Percentiles rank a stretch among this genome's conserved stretches.
Conservation (phyloP, 2,113 vertebrate species). For the Xenotilapia leptura region DNA sequence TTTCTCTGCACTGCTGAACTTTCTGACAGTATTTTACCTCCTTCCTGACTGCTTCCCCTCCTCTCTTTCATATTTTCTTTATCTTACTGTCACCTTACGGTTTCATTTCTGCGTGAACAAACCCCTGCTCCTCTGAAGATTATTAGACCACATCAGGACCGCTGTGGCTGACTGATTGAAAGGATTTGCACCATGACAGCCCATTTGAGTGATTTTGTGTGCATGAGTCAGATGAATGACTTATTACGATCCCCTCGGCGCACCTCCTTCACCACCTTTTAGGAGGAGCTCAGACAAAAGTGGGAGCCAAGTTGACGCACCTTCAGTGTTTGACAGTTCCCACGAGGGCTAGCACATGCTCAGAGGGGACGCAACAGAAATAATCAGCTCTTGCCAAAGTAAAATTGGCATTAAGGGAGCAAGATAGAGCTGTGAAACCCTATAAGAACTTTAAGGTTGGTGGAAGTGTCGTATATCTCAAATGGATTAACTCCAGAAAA, state of each 20-base stretch:
- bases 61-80: not conserved
- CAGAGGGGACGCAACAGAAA: not conserved
- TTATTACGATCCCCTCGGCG: not conserved
- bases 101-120: not conserved
- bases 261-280: not conserved
- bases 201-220: conserved; percentile 12
- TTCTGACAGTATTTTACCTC: not conserved
- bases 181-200: not conserved
- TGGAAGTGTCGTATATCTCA: not conserved
- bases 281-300: not conserved
- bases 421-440: not conserved
- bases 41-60: not conserved
- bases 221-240: conserved; percentile 2
- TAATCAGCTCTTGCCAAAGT: not conserved
- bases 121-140: not conserved
- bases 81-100: not conserved
- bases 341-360: not conserved
- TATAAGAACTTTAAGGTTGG: not conserved
- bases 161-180: not conserved
- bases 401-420: not conserved
- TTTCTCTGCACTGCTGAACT: not conserved
- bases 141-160: not conserved
- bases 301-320: not conserved
- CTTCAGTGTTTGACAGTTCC: not conserved
- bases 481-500: not conserved